phyloP scores from a whole-genome alignment of 2,113 vertebrate species.

The Pachypanchax playfairii region DNA sequence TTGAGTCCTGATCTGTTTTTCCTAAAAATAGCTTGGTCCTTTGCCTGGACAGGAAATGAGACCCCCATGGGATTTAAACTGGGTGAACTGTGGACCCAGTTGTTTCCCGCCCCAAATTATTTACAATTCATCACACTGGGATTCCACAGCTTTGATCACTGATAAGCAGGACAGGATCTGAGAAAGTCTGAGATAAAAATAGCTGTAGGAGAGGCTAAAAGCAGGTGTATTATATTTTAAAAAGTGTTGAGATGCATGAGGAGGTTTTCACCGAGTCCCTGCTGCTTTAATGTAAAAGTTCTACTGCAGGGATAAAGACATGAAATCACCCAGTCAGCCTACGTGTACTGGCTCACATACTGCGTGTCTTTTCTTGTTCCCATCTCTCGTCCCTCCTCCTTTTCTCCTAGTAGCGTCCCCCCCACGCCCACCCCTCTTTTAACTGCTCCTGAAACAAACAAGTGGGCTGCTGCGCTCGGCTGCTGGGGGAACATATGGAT shows the following conservation, averaged over 20 bases:
- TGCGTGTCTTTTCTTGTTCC: constrained; percentile 36
- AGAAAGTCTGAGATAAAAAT: neutral
- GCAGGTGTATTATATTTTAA: no score
- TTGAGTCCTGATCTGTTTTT: constrained; percentile 51
- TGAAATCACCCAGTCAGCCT: constrained; percentile 52
- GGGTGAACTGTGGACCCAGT: constrained; percentile 56
- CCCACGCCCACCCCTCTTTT: constrained; percentile 39
- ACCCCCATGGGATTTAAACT: constrained; percentile 28
- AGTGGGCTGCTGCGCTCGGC: constrained; percentile 39
- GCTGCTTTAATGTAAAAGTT: constrained; percentile 21
- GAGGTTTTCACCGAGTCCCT: no score
- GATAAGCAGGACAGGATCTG: neutral
- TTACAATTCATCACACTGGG: constrained; percentile 41
- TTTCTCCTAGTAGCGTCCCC: neutral
- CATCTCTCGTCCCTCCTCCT: constrained; percentile 5
- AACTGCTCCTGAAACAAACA: constrained; percentile 74
- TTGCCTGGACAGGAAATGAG: constrained; percentile 62
- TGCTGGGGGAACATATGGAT: no score
- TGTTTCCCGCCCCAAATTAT: constrained; percentile 14
- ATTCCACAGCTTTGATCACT: constrained; percentile 19
- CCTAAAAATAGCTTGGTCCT: constrained; percentile 68
- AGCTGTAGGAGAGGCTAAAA: no score
- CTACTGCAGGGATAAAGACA: constrained; percentile 13
- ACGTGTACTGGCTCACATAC: constrained; percentile 68
- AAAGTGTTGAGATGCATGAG: no score